phyloP scores from a whole-genome alignment of 2,888 invertebrate species.

The Melinopterus prodromus region DNA sequence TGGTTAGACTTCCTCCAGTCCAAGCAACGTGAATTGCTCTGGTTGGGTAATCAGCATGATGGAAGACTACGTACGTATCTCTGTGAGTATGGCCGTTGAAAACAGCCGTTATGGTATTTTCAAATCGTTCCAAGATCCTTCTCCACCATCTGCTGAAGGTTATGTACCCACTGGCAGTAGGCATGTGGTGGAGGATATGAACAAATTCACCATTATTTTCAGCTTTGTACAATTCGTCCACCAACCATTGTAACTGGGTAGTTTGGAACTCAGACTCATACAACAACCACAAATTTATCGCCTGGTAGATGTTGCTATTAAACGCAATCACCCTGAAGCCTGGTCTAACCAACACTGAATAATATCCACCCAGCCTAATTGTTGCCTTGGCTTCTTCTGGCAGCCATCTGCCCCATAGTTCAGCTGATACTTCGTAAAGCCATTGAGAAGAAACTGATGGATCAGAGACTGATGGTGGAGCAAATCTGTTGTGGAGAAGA shows the following conservation, averaged over 20 bases:
- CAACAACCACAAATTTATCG: slow-evolving; percentile 68
- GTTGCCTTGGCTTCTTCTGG: slow-evolving; percentile 68
- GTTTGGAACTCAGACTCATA: slow-evolving; percentile 72
- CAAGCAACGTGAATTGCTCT: slow-evolving; percentile 75
- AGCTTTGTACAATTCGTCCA: slow-evolving; percentile 73
- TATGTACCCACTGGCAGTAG: slow-evolving; percentile 73
- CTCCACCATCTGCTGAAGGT: slow-evolving; percentile 77
- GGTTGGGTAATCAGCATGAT: slow-evolving; percentile 63
- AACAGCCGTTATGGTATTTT: slow-evolving; percentile 76
- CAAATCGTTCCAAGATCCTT: slow-evolving; percentile 74
- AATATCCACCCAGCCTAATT: slow-evolving; percentile 77
- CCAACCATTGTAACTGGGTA: slow-evolving; percentile 82
- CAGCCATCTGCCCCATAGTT: slow-evolving; percentile 77
- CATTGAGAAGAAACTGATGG: slow-evolving; percentile 68
- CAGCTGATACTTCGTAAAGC: slow-evolving; percentile 77
- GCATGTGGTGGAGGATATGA: slow-evolving; percentile 85
- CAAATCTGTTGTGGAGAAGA: slow-evolving; percentile 48
- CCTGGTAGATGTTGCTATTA: slow-evolving; percentile 84
- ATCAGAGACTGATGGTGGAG: slow-evolving; percentile 41
- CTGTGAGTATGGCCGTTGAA: slow-evolving; percentile 85
- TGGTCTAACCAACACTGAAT: slow-evolving; percentile 71
- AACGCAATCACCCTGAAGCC: slow-evolving; percentile 80
- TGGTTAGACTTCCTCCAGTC: slow-evolving; percentile 85
- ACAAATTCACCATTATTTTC: slow-evolving; percentile 77
- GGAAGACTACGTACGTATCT: slow-evolving; percentile 78